Evolutionary conservation across 1,140 invertebrate species (phyloP), one percentile per base, ranked within the genome.

Genomic region (Helicoverpa armigera): DNA sequence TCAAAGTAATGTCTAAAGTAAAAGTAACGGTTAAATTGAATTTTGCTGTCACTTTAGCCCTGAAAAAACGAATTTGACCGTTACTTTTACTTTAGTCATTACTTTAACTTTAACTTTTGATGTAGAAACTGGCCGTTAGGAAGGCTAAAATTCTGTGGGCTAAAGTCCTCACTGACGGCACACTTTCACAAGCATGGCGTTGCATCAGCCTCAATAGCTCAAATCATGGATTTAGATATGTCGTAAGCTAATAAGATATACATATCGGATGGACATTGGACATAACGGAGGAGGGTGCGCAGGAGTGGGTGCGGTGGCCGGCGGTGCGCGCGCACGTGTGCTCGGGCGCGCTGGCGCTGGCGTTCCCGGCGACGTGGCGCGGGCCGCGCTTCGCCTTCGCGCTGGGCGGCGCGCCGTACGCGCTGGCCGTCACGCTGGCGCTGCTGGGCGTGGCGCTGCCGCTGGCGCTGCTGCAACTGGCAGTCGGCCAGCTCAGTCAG

Each of bases 401-500:
- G 7, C 93, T 95, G 79, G 96, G 96, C 13, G 96, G 95, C 9
- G 83, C 97, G 29, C 96, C 96, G 9, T 98, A 97, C 88, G 93
- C 97, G 13, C 95, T 97, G 10, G 96, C 96, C 0, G 97, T 97
- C 86, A 92, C 96, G n/a, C 91, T 96, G 5, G 95, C 97, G 1
- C 92, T 97, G 48, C 65, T 97, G 2, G 82, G 96, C 10, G 95
- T 97, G 23, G 98, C 97, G 2, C 94, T 98, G 54, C 98, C 98
- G 0, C 95, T 97, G 14, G 96, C 97, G 53, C 96, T 98, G 76
- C 95, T 98, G 77, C 98, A 98, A 92, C 96, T 98, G 4, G 96
- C 97, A 0, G 92, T 98, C 9, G 98, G 98, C 3, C 98, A 98
- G 91, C 96, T 98, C 84, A 97, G 97, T 54, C 97, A 97, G 86